A percentile compares a stretch with the other conserved stretches of the same genome.
These are phyloP conservation scores for Argyrosomus regius DNA, from an alignment of 2,797 vertebrate species.

Conservation along the genomic window DNA sequence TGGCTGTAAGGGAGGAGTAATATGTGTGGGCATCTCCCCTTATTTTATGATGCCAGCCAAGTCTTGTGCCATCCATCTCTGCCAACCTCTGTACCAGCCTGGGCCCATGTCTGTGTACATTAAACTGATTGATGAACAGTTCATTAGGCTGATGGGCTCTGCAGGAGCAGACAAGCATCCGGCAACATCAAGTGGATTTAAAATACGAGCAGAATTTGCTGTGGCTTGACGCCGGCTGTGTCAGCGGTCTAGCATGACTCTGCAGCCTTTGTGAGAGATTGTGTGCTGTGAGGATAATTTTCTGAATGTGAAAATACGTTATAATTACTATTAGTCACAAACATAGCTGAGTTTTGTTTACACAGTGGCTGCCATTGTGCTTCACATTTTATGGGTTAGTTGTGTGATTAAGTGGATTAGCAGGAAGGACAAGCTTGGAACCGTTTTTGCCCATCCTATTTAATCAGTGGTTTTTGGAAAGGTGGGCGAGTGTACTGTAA, in stretches of 20 bases:
- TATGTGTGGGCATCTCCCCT: slow-evolving; percentile 27
- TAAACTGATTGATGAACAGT: slow-evolving; percentile 79
- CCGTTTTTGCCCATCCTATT: slow-evolving; percentile 11
- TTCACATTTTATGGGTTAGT: slow-evolving; percentile 9
- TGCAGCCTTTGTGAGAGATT: slow-evolving; percentile 32
- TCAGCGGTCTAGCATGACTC: slow-evolving; percentile 37
- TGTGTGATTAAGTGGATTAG: slow-evolving; percentile 24
- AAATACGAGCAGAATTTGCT: slow-evolving; percentile 47
- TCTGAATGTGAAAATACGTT: slow-evolving; percentile 15
- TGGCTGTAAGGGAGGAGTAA: not conserved
- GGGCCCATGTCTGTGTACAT: slow-evolving; percentile 48
- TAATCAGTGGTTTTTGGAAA: slow-evolving; percentile 45
- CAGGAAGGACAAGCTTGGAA: slow-evolving; percentile 14
- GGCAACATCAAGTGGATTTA: slow-evolving; percentile 58
- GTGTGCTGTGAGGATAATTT: slow-evolving; percentile 1
- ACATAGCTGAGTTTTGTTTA: slow-evolving; percentile 11
- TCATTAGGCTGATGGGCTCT: slow-evolving; percentile 80
- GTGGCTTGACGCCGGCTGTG: slow-evolving; percentile 23
- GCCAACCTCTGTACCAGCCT: slow-evolving; percentile 55
- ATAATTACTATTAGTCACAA: slow-evolving; percentile 1
- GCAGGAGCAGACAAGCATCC: slow-evolving; percentile 47
- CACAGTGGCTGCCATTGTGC: slow-evolving; percentile 4
- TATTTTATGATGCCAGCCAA: slow-evolving; percentile 46
- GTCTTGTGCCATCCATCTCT: slow-evolving; percentile 64
- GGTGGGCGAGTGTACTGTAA: slow-evolving; percentile 48